Percentiles rank a stretch among this genome's conserved stretches.
Conservation (phyloP, 2,888 invertebrate species). For the Odontocerum albicorne region DNA sequence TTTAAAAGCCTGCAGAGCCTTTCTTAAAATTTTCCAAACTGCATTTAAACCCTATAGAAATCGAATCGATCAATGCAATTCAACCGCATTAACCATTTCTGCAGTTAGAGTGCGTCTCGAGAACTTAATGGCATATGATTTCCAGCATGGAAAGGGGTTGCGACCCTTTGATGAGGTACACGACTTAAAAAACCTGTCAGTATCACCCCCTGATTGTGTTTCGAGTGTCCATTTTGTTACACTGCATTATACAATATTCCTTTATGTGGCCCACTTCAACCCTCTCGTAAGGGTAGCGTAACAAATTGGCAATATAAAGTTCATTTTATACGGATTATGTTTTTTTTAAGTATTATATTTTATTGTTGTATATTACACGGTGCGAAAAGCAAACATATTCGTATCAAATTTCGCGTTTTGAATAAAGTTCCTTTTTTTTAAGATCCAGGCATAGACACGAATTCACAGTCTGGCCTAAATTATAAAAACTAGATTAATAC, state of each 20-base stretch:
- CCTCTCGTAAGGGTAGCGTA: conserved; percentile 6
- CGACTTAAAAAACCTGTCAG: conserved; percentile 16
- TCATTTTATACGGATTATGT: not conserved
- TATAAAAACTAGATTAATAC: too few relatives aligned
- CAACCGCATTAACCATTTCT: conserved; percentile 4
- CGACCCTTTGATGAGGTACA: conserved; percentile 1
- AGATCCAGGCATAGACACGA: too few relatives aligned
- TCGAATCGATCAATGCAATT: conserved; percentile 13
- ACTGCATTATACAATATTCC: conserved; percentile 9
- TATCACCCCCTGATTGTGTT: not conserved
- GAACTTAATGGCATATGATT: conserved; percentile 16
- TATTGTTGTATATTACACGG: conserved; percentile 8
- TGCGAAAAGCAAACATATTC: conserved; percentile 1
- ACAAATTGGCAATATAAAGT: not conserved
- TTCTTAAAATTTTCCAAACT: too few relatives aligned
- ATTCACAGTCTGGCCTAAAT: too few relatives aligned
- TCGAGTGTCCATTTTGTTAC: conserved; percentile 16
- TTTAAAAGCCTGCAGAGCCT: too few relatives aligned
- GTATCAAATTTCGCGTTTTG: not conserved
- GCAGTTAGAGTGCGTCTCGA: conserved; percentile 15
- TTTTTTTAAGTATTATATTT: too few relatives aligned
- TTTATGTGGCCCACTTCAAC: conserved; percentile 11
- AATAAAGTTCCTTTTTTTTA: too few relatives aligned
- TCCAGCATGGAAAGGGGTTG: conserved; percentile 7
- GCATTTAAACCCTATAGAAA: conserved; percentile 1